Evolutionary conservation across 2,888 invertebrate species (phyloP).

Genomic region (Ophraella communa): DNA sequence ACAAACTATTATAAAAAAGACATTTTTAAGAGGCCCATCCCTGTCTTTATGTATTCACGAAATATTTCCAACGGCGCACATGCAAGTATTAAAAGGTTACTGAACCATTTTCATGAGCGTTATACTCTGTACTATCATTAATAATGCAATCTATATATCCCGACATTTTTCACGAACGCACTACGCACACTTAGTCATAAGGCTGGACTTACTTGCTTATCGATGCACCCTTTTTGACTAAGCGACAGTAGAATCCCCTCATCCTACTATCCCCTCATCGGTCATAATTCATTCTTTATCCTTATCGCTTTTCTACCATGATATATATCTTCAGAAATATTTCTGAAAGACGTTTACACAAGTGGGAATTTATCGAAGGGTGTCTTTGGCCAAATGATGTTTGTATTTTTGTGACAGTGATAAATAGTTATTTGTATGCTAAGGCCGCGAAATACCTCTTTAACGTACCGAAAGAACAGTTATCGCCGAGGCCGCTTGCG

Average conservation of each 20-base stretch:
- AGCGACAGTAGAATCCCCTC: not conserved
- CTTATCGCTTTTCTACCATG: conserved; percentile 8
- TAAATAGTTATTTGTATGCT: no score
- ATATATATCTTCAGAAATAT: not conserved
- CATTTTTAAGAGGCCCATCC: not conserved
- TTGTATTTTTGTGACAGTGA: no score
- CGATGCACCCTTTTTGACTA: conserved; percentile 20
- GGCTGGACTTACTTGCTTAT: conserved; percentile 2
- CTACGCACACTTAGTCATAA: conserved; percentile 15
- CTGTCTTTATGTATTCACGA: not conserved
- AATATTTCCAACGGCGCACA: not conserved
- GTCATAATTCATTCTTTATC: conserved; percentile 19
- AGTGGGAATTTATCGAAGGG: not conserved
- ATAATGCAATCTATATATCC: conserved; percentile 18
- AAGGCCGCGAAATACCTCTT: no score
- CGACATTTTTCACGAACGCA: conserved; percentile 17
- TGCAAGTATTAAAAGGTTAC: conserved; percentile 14
- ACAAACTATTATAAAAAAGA: no score
- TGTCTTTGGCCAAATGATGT: no score
- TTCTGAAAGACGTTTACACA: not conserved
- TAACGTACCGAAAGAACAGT: no score
- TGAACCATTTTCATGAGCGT: conserved; percentile 14
- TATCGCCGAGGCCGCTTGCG: no score
- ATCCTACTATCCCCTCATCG: conserved; percentile 7
- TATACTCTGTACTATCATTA: conserved; percentile 8